Conservation (phyloP, 2,797 vertebrate genomes). For the Smutsia temminckii region DNA sequence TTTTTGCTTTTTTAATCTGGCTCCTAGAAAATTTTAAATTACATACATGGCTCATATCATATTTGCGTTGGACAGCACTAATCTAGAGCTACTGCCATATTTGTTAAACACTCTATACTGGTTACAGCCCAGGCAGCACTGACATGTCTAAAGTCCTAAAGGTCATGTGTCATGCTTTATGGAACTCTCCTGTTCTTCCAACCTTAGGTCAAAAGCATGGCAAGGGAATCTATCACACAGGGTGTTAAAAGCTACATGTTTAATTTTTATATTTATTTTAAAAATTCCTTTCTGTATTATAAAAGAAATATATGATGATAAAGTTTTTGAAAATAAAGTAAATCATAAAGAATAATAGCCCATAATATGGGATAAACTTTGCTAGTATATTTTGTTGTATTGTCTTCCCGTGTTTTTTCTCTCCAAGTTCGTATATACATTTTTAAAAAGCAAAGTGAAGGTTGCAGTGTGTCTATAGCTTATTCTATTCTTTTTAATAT, state of each 20-base stretch:
- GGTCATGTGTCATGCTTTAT: not conserved
- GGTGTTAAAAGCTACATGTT: not conserved
- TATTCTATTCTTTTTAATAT: conserved; percentile 13
- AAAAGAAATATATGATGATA: not conserved
- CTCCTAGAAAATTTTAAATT: not conserved
- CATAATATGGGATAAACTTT: conserved; percentile 13
- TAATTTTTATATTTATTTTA: not conserved
- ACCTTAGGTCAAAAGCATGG: not conserved
- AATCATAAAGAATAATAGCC: not conserved
- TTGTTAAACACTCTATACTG: not conserved
- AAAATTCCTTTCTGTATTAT: not conserved
- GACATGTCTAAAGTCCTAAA: not conserved
- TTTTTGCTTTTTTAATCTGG: conserved; percentile 8
- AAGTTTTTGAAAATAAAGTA: conserved; percentile 3
- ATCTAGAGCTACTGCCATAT: not conserved
- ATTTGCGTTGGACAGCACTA: not conserved
- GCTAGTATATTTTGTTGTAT: not conserved
- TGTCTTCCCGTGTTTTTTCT: not conserved
- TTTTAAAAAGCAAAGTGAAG: conserved; percentile 30
- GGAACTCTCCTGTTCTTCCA: not conserved
- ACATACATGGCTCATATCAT: not conserved
- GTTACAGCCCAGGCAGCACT: not conserved
- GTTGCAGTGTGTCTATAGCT: not conserved
- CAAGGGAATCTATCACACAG: not conserved
- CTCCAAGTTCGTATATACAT: not conserved